These are phyloP conservation scores for Saguinus imperator DNA, from an alignment of 2,113 vertebrate genomes.

Conservation along the genomic window DNA sequence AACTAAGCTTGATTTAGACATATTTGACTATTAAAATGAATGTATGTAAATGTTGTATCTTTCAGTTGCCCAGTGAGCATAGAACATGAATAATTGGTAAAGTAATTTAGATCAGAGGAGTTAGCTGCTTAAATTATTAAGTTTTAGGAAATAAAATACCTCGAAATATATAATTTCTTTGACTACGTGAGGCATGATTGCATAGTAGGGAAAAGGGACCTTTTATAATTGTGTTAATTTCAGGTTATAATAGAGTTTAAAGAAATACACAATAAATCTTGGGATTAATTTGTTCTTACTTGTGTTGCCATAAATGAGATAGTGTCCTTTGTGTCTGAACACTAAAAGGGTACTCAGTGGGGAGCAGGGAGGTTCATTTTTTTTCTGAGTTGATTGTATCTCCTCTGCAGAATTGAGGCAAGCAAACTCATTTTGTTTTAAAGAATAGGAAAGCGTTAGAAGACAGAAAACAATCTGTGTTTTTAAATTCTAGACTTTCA, in stretches of 20 bases:
- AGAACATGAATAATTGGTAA: conserved; percentile 26
- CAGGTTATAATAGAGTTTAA: conserved; percentile 52
- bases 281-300: conserved; percentile 40
- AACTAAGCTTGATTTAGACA: conserved; percentile 48
- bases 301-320: background rate
- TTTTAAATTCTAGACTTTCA: conserved; percentile 21
- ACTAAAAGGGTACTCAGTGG: background rate
- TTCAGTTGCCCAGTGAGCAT: background rate
- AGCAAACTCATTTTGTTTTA: conserved; percentile 1
- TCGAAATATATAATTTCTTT: conserved; percentile 19
- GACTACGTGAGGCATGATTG: conserved; percentile 2
- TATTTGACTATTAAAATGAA: conserved; percentile 46
- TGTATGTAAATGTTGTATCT: background rate
- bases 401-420: conserved; percentile 18
- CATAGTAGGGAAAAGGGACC: background rate
- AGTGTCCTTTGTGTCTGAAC: conserved; percentile 42
- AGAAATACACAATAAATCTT: conserved; percentile 44
- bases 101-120: background rate
- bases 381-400: conserved; percentile 22
- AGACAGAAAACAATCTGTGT: background rate
- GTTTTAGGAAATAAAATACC: conserved; percentile 35
- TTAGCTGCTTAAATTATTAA: conserved; percentile 38
- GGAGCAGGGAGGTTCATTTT: background rate
- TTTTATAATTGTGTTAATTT: conserved; percentile 52
- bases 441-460: conserved; percentile 21